A percentile compares a stretch with the other conserved stretches of the same genome.
phyloP scores from a whole-genome alignment of 2,797 vertebrate species.

The Danio jaintianensis region DNA sequence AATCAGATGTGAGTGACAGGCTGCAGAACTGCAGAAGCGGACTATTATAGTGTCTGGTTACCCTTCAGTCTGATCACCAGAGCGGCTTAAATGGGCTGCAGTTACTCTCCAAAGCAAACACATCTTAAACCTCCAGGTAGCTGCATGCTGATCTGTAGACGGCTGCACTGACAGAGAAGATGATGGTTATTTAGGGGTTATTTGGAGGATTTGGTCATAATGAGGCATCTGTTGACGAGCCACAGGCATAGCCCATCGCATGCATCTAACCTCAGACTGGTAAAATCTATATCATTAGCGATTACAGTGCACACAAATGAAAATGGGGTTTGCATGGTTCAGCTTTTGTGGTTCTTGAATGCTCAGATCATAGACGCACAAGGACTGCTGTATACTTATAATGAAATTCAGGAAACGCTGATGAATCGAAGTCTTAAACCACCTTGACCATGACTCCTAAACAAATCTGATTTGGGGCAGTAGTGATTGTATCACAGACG shows the following conservation, averaged over 20 bases:
- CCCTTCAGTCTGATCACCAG: conserved; percentile 42
- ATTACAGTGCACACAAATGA: conserved; percentile 1
- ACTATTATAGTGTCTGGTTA: conserved; percentile 59
- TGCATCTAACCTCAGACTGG: conserved; percentile 3
- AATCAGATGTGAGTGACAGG: conserved; percentile 56
- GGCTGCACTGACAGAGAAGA: background rate
- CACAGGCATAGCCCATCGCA: conserved; percentile 18
- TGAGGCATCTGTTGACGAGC: conserved; percentile 23
- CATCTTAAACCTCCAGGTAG: conserved; percentile 25
- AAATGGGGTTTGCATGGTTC: background rate
- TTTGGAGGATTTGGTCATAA: conserved; percentile 6
- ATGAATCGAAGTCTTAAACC: conserved; percentile 34
- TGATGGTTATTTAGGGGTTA: background rate
- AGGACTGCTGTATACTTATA: conserved; percentile 29
- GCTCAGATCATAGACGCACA: conserved; percentile 4
- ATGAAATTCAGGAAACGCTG: conserved; percentile 28
- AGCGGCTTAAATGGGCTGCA: conserved; percentile 37
- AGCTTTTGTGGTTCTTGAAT: background rate
- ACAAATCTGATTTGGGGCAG: conserved; percentile 50
- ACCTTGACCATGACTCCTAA: conserved; percentile 41
- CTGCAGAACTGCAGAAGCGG: conserved; percentile 42
- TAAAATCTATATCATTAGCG: conserved; percentile 22
- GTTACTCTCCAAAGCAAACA: conserved; percentile 35
- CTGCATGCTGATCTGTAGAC: background rate
- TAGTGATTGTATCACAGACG: conserved; percentile 39